A percentile compares a stretch with the other conserved stretches of the same genome.
These are phyloP conservation scores for Patella pellucida DNA, from an alignment of 2,888 invertebrate species.

Conservation along the genomic window DNA sequence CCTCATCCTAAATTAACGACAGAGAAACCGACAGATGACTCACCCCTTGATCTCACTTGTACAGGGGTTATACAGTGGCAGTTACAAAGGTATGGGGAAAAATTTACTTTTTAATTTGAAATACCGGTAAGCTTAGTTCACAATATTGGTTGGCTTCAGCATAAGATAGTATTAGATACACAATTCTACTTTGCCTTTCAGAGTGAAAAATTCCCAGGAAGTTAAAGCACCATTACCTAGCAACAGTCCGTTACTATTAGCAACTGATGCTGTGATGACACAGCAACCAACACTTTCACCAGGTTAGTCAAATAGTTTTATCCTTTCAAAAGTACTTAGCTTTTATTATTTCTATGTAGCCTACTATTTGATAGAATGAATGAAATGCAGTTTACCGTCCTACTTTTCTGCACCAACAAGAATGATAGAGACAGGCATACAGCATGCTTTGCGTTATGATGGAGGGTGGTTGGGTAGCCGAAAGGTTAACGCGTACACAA, in stretches of 20 bases:
- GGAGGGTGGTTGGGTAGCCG: no score
- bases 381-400: not conserved
- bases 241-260: constrained; percentile 68
- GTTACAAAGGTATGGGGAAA: constrained; percentile 73
- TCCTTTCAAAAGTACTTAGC: not conserved
- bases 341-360: not conserved
- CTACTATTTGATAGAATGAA: not conserved
- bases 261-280: constrained; percentile 61
- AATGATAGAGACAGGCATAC: not conserved
- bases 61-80: constrained; percentile 92
- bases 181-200: constrained; percentile 28
- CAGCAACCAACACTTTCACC: constrained; percentile 52
- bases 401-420: no score
- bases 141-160: not conserved
- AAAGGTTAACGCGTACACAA: no score
- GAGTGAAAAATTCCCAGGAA: constrained; percentile 61
- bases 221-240: constrained; percentile 65
- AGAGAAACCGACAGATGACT: constrained; percentile 62
- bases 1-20: constrained; percentile 68
- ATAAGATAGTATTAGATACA: not conserved
- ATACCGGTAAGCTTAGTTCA: not conserved
- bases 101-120: no score
- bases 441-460: not conserved
- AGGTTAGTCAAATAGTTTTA: constrained; percentile 41
- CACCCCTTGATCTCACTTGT: constrained; percentile 80